Percentiles rank a stretch among this genome's conserved stretches.
phyloP scores from a whole-genome alignment of 2,113 vertebrate genomes.

The Ailuropoda melanoleuca region DNA sequence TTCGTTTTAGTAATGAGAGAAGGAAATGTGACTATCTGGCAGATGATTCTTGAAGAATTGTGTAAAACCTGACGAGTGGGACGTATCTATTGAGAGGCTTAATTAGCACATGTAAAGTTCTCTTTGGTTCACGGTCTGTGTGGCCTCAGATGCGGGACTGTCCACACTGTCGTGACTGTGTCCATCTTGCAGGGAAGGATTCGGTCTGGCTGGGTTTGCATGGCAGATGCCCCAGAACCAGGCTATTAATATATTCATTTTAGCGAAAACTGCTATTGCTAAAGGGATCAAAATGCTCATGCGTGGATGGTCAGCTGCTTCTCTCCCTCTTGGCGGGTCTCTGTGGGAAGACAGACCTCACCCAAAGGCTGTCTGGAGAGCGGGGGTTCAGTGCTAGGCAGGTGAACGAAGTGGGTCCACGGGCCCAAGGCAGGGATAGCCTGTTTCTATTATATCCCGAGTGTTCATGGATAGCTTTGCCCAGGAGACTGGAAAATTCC shows the following conservation, averaged over 20 bases:
- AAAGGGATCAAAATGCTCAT: background rate
- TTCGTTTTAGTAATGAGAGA: background rate
- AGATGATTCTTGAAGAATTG: background rate
- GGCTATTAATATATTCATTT: background rate
- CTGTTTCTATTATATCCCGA: background rate
- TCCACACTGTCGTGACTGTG: accelerated
- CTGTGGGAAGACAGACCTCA: background rate
- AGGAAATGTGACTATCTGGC: background rate
- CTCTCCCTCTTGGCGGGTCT: background rate
- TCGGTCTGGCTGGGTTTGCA: background rate
- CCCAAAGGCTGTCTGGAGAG: background rate
- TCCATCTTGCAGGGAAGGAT: background rate
- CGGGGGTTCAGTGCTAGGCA: background rate
- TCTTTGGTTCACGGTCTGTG: background rate
- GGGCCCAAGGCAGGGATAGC: background rate
- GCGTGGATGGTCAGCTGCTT: background rate
- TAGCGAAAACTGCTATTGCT: background rate
- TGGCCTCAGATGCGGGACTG: no score
- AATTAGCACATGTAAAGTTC: background rate
- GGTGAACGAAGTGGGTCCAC: no score
- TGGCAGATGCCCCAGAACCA: background rate
- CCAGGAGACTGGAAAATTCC: background rate
- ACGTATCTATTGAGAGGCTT: background rate
- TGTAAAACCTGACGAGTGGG: background rate
- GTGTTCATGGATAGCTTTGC: background rate